phyloP scores from a whole-genome alignment of 2,113 vertebrate species.

The Rhinogobius similis region DNA sequence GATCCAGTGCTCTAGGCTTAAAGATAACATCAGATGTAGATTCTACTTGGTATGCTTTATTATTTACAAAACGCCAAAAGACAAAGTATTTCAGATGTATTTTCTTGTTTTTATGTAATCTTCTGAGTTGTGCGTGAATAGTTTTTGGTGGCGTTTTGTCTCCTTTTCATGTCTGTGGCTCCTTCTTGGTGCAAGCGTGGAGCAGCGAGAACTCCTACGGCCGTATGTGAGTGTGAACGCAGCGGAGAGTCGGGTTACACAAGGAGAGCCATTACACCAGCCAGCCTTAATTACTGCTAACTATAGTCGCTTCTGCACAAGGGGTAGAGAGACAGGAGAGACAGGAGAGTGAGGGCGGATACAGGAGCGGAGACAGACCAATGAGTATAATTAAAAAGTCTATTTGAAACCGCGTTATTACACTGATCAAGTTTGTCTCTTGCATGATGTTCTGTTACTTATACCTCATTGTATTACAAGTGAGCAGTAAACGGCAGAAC shows the following conservation, averaged over 20 bases:
- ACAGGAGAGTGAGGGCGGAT: background rate
- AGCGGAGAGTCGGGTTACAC: slow-evolving; percentile 50
- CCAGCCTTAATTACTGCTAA: slow-evolving; percentile 73
- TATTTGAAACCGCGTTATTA: slow-evolving; percentile 63
- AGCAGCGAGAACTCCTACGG: slow-evolving; percentile 13
- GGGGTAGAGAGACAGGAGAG: slow-evolving; percentile 9
- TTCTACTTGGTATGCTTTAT: no score
- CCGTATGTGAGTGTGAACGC: slow-evolving; percentile 34
- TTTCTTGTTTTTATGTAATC: slow-evolving; percentile 15
- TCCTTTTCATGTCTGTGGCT: slow-evolving; percentile 29
- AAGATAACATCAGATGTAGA: no score
- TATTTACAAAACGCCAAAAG: no score
- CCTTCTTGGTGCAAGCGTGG: slow-evolving; percentile 18
- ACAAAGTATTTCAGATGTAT: no score
- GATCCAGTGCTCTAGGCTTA: no score
- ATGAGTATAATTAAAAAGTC: slow-evolving; percentile 71
- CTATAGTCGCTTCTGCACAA: slow-evolving; percentile 51
- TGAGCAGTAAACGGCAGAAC: background rate
- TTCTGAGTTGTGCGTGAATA: slow-evolving; percentile 4
- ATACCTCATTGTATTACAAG: background rate
- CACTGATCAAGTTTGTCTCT: slow-evolving; percentile 33
- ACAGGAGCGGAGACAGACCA: slow-evolving; percentile 32
- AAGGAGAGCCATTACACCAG: slow-evolving; percentile 66
- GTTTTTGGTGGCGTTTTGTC: background rate
- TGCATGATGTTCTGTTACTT: slow-evolving; percentile 20